phyloP scores from a whole-genome alignment of 2,797 vertebrate genomes.

The Hydrocynus forskahlii region DNA sequence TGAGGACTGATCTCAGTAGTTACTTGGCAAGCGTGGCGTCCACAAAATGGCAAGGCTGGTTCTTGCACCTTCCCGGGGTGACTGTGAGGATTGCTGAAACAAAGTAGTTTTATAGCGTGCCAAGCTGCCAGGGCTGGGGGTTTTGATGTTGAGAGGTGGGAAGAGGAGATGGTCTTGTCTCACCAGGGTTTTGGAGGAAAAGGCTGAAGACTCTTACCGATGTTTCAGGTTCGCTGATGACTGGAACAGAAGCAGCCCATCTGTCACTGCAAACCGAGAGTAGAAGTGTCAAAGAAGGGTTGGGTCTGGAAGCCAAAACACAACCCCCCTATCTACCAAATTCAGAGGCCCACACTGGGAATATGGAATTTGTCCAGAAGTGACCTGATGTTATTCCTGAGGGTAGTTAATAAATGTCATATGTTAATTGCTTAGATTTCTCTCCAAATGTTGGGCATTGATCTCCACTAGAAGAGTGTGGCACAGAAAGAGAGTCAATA shows the following conservation, averaged over 20 bases:
- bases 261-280: constrained; percentile 24
- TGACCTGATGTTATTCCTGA: constrained; percentile 37
- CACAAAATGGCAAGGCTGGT: constrained; percentile 12
- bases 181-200: constrained; percentile 20
- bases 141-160: constrained; percentile 9
- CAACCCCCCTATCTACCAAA: background rate
- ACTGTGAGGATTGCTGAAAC: constrained; percentile 20
- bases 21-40: constrained; percentile 27
- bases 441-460: constrained; percentile 25
- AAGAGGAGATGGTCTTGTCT: background rate
- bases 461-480: background rate
- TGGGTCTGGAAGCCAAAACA: constrained; percentile 15
- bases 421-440: constrained; percentile 22
- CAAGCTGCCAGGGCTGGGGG: constrained; percentile 27
- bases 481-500: constrained; percentile 28
- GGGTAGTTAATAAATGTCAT: constrained; percentile 43
- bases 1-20: constrained; percentile 26
- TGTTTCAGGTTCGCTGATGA: constrained; percentile 17
- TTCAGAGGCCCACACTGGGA: constrained; percentile 9
- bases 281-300: background rate
- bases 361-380: constrained; percentile 37
- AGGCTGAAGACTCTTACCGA: background rate
- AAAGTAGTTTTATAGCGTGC: constrained; percentile 31
- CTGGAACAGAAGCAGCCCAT: constrained; percentile 17
- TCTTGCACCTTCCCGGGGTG: background rate